Evolutionary conservation across 1,140 invertebrate genomes (phyloP), one percentile per base, ranked within the genome.

Genomic region (Caenorhabditis remanei): DNA sequence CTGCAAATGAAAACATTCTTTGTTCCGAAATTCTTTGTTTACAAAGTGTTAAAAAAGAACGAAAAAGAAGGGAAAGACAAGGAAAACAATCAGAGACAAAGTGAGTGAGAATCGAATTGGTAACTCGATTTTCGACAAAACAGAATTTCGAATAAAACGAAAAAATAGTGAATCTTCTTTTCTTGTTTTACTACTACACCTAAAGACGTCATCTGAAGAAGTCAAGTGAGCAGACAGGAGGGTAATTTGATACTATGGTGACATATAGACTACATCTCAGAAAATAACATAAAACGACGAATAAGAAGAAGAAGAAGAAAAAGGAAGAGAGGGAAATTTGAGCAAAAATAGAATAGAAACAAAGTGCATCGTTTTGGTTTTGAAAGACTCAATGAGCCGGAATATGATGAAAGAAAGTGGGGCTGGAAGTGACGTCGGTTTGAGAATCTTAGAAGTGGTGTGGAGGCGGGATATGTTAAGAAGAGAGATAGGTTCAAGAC

Each of bases 51-150:
- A 79, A 50, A 24, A 53, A 79, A 24, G 53, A 53, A 50, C 8
- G 11, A n/a, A 50, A 53, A 79, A 53, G 5, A 43, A 48, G 14
- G 67, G 46, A 71, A 48, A 71, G n/a, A n/a, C 5, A 16, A 24
- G 14, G 41, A 79, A 79, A 79, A 79, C 71, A 79, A 71, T 71
- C 65, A 65, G 61, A 65, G 61, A 32, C 41, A 41, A 53, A 53
- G 46, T 48, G 46, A 53, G 71, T 79, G 46, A 53, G 71, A 79
- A 71, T 65, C 63, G 24, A 65, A 48, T 79, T 79, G 71, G 46
- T 50, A 79, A 79, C n/a, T 79, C 71, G n/a, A 79, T 79, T 71
- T 71, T 48, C n/a, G 32, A 65, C 14, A 58, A n/a, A 58, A 58
- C 8, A 58, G n/a, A 21, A 58, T 58, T 58, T 58, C 56, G 16